Base-by-base conservation (phyloP, 1,140 invertebrate species). In the Hyles euphorbiae region DNA sequence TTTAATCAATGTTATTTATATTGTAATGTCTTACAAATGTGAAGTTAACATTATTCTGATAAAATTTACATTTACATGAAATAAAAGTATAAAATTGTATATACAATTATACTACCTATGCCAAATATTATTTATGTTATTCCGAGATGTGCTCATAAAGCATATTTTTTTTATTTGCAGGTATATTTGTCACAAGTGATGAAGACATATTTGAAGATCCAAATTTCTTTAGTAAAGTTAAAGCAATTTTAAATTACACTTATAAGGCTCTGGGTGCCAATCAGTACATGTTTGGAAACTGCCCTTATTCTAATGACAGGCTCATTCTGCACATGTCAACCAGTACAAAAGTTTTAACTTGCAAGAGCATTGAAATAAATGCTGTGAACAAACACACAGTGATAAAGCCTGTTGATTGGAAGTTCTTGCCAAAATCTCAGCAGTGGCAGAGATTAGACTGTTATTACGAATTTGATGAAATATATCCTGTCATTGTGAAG, bases 381-480 rank as follows among this genome's bases (percentile, higher is more conserved):
- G 47, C 61, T 7, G 44, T 67, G 3, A 72, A 53, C n/a, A 87
- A 78, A 52, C 74, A 58, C 51, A 68, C 69, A 36, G 54, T 74
- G 32, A 74, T 92, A 6, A 92, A 91, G 70, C 90, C 91, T 62
- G 90, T 90, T 33, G 92, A 93, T 5, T 92, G 92, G 90, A 94
- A 93, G 68, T 93, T 94, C 78, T 79, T 92, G 65, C 75, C 90
- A 0, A 93, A 92, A 78, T 64, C 83, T 3, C 91, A 89, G 3
- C 91, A 91, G 66, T 96, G 94, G 94, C 90, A 93, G 65, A 90
- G 92, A 69, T 74, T 96, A n/a, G 91, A 94, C 68, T 93, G 93
- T 65, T 88, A 91, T 63, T 90, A 93, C 72, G 91, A 94, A 70
- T 91, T 96, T 76, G 92, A 95, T 83, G 89, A 91, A 69, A 74